These are phyloP conservation scores for Clunio marinus DNA, from an alignment of 2,888 invertebrate genomes.

Conservation along the genomic window DNA sequence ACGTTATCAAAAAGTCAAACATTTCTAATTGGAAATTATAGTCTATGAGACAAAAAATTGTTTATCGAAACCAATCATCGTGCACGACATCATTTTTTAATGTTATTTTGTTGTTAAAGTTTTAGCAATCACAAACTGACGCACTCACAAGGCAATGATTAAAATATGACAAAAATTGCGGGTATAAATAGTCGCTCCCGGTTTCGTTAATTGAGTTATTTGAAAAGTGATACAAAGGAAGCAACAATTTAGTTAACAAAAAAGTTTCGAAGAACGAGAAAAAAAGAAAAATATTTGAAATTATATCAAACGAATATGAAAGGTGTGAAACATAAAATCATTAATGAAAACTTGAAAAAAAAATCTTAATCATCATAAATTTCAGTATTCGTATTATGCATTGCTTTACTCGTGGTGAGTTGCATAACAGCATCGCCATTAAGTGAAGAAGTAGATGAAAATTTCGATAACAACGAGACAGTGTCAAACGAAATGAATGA, in stretches of 20 bases:
- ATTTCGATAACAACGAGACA: too few relatives aligned
- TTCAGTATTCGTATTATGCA: slow-evolving; percentile 10
- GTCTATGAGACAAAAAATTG: slow-evolving; percentile 1
- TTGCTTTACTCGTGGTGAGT: not conserved
- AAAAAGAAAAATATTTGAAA: too few relatives aligned
- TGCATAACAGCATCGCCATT: not conserved
- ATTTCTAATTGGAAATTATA: slow-evolving; percentile 7
- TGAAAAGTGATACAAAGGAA: not conserved
- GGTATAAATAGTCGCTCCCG: slow-evolving; percentile 5
- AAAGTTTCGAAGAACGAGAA: not conserved
- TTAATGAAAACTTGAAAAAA: not conserved
- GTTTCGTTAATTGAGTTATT: not conserved
- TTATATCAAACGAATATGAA: slow-evolving; percentile 16
- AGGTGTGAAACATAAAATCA: not conserved
- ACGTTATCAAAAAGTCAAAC: not conserved
- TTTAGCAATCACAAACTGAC: not conserved
- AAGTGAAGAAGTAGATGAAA: not conserved
- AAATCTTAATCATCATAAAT: not conserved
- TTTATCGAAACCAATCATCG: not conserved
- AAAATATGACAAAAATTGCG: not conserved
- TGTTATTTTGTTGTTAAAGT: slow-evolving; percentile 5
- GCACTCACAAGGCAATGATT: not conserved
- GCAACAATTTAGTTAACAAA: not conserved
- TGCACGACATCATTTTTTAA: not conserved
- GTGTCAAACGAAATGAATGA: not conserved